Base-by-base conservation (phyloP, 2,797 vertebrate genomes). In the Halcyon leucocephala region DNA sequence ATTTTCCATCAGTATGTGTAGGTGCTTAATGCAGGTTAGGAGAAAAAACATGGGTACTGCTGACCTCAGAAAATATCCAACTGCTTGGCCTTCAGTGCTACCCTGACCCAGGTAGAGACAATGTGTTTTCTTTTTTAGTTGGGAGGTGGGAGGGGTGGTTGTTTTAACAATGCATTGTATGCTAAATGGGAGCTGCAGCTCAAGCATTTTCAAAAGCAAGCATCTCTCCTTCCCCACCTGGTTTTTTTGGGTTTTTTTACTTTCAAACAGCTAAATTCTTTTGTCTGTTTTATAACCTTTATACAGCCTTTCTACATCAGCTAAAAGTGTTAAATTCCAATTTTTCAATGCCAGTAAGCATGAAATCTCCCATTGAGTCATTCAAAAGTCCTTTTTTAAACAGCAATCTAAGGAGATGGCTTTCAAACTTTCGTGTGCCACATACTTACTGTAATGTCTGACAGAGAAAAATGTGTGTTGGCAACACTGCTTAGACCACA, bases 401-500 rank as follows among this genome's bases (percentile, higher is more conserved):
- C 12, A 77, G 52, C 22, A 64, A 3, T 42, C 42, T 89, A 73
- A 89, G 80, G 42, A 78, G 58, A 89, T 31, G 18, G 29, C 57
- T 93, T 95, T 90, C 82, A 81, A 90, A 91, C 80, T 95, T 93
- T n/a, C 82, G 18, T 2, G 2, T 88, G 33, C 51, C 65, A 72
- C 29, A 48, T 51, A n/a, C 81, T 88, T 86, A 61, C 55, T 82
- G 39, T 82, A 67, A 85, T 42, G 44, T 89, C 76, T 95, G 79
- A 88, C 67, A 76, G 49, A 95, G 91, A 97, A 96, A 94, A 96
- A 95, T 95, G 62, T 65, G 13, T 41, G 16, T 80, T 95, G 71
- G 77, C 83, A 97, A 80, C 25, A 26, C 31, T 62, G 35, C 48
- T 96, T 95, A 91, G 96, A 73, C 62, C 89, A 93, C 48, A 81